These are phyloP conservation scores for Drosophila nannoptera DNA, from an alignment of 1,140 invertebrate genomes.

Conservation along the genomic window DNA sequence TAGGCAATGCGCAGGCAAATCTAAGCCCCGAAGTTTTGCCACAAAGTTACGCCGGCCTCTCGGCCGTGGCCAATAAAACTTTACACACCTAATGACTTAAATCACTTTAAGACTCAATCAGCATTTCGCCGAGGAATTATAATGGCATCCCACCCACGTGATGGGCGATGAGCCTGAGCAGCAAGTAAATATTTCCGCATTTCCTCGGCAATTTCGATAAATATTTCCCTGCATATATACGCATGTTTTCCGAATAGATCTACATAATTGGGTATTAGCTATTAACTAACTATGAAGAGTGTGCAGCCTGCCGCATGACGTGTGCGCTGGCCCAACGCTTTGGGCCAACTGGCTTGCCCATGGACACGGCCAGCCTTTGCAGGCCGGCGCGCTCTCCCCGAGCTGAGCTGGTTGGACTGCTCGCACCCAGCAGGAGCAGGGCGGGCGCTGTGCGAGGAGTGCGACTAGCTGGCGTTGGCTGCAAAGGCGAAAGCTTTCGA, in stretches of 20 bases:
- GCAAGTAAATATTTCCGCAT: neutral
- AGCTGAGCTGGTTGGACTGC: slow-evolving; percentile 1
- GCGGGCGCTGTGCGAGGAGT: slow-evolving; percentile 21
- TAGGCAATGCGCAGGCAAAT: slow-evolving; percentile 26
- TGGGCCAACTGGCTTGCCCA: neutral
- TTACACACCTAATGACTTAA: slow-evolving; percentile 56
- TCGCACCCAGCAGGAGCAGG: slow-evolving; percentile 1
- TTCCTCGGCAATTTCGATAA: no score
- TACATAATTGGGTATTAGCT: no score
- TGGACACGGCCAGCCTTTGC: slow-evolving; percentile 29
- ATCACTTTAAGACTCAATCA: slow-evolving; percentile 63
- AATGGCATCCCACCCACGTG: slow-evolving; percentile 12
- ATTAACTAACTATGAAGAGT: neutral
- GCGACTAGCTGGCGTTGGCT: slow-evolving; percentile 12
- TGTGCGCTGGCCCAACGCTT: neutral
- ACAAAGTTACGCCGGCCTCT: slow-evolving; percentile 20
- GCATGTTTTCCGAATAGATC: no score
- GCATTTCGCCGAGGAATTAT: slow-evolving; percentile 41
- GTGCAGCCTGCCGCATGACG: slow-evolving; percentile 10
- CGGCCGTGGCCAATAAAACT: slow-evolving; percentile 44
- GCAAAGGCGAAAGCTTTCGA: slow-evolving; percentile 23
- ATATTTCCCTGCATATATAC: no score
- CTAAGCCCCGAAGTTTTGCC: slow-evolving; percentile 32
- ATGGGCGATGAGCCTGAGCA: neutral
- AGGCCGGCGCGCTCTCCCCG: slow-evolving; percentile 21